Evolutionary conservation across 92 coral and sea anemone genomes (phyloP), one percentile per base, ranked within the genome.

Genomic region (Nematostella vectensis): DNA sequence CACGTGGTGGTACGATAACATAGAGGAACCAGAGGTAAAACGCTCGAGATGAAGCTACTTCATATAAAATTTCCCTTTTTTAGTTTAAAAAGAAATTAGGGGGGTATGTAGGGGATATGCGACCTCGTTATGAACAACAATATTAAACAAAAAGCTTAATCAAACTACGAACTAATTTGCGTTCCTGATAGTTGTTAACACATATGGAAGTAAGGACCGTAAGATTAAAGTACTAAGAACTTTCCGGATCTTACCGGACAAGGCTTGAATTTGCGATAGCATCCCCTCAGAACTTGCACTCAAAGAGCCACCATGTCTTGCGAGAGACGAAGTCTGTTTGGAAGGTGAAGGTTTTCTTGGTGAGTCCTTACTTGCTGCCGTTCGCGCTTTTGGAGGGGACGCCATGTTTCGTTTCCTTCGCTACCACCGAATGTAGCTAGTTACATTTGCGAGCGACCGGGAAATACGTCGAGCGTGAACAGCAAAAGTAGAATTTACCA

Each of bases 371-470:
- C 55, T 43, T 54, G 55, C 55, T 1, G 63, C 45, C 30, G n/a
- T 68, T 76, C 66, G 82, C 71, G 82, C 82, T 61, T 70, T 76
- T 29, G 76, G 52, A 15, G 71, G 66, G 50, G 82, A 76, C 82
- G 82, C 82, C 82, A 76, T 76, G 57, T 76, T 63, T 76, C 62
- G 69, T 76, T 69, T 72, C 82, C 72, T 66, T 66, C 72, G 72
- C 72, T 66, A 66, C 72, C 62, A 47, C 62, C 48, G 47, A 66
- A 66, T 66, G 72, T 26, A n/a, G n/a, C n/a, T n/a, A n/a, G n/a
- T n/a, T n/a, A n/a, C n/a, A n/a, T n/a, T n/a, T n/a, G n/a, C n/a
- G n/a, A n/a, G n/a, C n/a, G n/a, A n/a, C n/a, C n/a, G n/a, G n/a
- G n/a, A n/a, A n/a, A n/a, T n/a, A n/a, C n/a, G n/a, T n/a, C n/a